These are phyloP conservation scores for Syngnathoides biaculeatus DNA, from an alignment of 2,113 vertebrate genomes.

Conservation along the genomic window DNA sequence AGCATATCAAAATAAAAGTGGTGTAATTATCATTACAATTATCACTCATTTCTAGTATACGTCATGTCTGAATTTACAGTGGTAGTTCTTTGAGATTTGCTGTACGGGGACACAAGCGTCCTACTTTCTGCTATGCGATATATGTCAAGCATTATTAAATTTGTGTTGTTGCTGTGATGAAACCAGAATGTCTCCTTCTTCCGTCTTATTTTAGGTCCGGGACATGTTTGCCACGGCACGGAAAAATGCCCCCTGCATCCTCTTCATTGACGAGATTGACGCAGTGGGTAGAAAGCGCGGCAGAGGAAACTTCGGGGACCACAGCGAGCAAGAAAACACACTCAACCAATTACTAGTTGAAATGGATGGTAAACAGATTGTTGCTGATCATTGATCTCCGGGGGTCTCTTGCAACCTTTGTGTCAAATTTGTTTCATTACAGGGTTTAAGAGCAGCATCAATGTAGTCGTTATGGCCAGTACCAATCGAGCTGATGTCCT, in stretches of 20 bases:
- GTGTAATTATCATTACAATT: too few relatives aligned
- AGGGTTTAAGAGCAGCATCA: conserved; percentile 79
- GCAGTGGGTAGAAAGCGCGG: conserved; percentile 91
- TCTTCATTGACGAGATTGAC: conserved; percentile 98
- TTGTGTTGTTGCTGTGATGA: neutral
- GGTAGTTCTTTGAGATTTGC: neutral
- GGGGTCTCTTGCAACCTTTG: neutral
- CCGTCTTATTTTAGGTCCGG: conserved; percentile 67
- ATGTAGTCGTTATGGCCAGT: conserved; percentile 75
- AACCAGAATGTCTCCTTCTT: neutral
- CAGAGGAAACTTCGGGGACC: conserved; percentile 82
- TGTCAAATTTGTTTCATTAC: neutral
- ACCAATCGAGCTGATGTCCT: conserved; percentile 77
- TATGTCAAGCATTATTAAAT: neutral
- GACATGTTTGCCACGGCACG: conserved; percentile 87
- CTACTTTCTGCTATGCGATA: neutral
- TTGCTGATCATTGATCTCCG: neutral
- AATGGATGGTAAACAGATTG: conserved; percentile 84
- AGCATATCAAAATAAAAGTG: too few relatives aligned
- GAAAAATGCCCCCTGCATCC: conserved; percentile 93
- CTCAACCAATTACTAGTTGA: conserved; percentile 95
- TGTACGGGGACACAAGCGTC: neutral
- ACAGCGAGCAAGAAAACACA: conserved; percentile 94
- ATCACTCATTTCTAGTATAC: neutral
- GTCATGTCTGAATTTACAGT: neutral